Evolutionary conservation across 2,113 vertebrate species (phyloP).

Genomic region (Gorsachius goisagi): DNA sequence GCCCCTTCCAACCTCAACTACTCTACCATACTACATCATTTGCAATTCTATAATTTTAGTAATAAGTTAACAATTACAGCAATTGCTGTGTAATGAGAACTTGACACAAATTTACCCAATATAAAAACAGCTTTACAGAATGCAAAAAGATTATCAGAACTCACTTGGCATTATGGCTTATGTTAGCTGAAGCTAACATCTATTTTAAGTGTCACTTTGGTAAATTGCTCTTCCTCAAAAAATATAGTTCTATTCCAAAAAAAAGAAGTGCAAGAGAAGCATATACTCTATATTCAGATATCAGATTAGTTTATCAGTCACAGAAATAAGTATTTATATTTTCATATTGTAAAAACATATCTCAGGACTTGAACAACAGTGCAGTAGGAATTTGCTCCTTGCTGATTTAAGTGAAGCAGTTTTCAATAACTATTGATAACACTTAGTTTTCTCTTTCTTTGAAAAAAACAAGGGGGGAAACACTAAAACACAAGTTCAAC

Average conservation of each 20-base stretch:
- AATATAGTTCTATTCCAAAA: background rate
- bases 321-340: constrained; percentile 43
- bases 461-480: background rate
- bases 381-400: constrained; percentile 26
- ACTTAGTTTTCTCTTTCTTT: constrained; percentile 40
- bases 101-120: background rate
- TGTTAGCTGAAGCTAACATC: background rate
- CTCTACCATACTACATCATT: background rate
- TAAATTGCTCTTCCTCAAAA: background rate
- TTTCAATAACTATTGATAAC: background rate
- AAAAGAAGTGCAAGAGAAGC: background rate
- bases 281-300: background rate
- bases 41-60: background rate
- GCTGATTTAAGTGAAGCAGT: constrained; percentile 51
- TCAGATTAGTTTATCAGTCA: background rate
- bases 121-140: background rate
- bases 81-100: background rate
- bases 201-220: background rate
- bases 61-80: background rate
- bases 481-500: background rate
- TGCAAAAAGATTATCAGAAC: background rate
- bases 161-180: background rate
- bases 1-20: background rate
- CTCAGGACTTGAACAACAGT: constrained; percentile 21
- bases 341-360: constrained; percentile 47